A percentile compares a stretch with the other conserved stretches of the same genome.
These are phyloP conservation scores for Adelosebastes latens DNA, from an alignment of 2,797 vertebrate genomes.

Conservation along the genomic window DNA sequence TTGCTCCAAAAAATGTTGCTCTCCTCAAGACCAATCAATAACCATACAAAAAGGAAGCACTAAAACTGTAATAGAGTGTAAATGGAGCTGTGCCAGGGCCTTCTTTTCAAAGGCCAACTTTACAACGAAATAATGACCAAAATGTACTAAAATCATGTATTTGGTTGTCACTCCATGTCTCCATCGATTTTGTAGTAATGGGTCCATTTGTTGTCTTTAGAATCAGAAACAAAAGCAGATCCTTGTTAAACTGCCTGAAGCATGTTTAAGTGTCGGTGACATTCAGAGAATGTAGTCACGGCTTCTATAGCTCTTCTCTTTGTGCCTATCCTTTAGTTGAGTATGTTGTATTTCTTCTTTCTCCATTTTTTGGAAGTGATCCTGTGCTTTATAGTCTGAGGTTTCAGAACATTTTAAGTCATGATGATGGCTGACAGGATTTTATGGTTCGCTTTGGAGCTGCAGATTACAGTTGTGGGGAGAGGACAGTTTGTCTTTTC, in stretches of 20 bases:
- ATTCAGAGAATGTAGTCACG: background rate
- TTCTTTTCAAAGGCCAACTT: background rate
- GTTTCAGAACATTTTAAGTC: conserved; percentile 31
- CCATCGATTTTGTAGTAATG: background rate
- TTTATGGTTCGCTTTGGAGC: conserved; percentile 44
- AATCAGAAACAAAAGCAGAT: background rate
- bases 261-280: background rate
- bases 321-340: background rate
- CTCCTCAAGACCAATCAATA: conserved; percentile 8
- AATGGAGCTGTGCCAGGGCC: background rate
- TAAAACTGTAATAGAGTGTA: background rate
- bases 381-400: conserved; percentile 4
- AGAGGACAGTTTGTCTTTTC: conserved; percentile 45
- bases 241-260: background rate
- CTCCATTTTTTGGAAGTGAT: background rate
- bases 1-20: background rate
- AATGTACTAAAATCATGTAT: background rate
- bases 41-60: background rate
- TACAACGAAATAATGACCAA: background rate
- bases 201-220: background rate
- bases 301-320: background rate
- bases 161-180: background rate
- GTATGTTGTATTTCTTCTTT: conserved; percentile 1
- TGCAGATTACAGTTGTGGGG: conserved; percentile 44
- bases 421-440: conserved; percentile 37